Evolutionary conservation across 2,113 vertebrate species (phyloP).

Genomic region (Calyptomena viridis): DNA sequence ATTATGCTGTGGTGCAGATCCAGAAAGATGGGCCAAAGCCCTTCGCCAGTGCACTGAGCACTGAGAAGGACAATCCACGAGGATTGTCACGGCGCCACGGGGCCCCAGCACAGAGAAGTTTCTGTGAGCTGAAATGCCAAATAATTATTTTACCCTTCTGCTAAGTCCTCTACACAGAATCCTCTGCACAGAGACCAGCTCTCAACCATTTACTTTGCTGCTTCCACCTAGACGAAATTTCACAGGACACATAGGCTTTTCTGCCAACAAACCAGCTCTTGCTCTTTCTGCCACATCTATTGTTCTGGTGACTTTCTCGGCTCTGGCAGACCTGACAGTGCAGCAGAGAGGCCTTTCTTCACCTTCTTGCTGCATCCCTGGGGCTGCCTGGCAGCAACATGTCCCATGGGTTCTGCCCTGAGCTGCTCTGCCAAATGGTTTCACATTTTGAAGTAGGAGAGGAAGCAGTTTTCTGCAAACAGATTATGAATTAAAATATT

Average conservation of each 20-base stretch:
- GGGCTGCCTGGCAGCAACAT: background rate
- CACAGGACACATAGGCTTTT: background rate
- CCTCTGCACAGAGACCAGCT: background rate
- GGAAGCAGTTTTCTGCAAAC: background rate
- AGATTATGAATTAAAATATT: constrained; percentile 30
- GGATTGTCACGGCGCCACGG: no score
- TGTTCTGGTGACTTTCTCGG: background rate
- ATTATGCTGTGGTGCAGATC: background rate
- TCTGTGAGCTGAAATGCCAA: background rate
- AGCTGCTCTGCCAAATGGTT: constrained; percentile 24
- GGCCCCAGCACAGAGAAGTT: no score
- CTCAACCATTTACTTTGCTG: background rate
- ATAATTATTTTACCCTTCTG: background rate
- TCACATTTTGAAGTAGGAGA: background rate
- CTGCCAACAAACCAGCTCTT: background rate
- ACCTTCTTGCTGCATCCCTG: background rate
- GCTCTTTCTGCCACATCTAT: background rate
- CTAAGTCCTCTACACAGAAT: background rate
- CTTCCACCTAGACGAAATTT: background rate
- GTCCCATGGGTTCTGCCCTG: background rate
- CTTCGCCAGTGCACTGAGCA: background rate
- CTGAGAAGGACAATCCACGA: background rate
- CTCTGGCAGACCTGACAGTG: background rate
- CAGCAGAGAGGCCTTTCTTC: background rate
- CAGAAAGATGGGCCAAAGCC: background rate